Evolutionary conservation across 2,113 vertebrate species (phyloP).

Genomic region (Pituophis catenifer): DNA sequence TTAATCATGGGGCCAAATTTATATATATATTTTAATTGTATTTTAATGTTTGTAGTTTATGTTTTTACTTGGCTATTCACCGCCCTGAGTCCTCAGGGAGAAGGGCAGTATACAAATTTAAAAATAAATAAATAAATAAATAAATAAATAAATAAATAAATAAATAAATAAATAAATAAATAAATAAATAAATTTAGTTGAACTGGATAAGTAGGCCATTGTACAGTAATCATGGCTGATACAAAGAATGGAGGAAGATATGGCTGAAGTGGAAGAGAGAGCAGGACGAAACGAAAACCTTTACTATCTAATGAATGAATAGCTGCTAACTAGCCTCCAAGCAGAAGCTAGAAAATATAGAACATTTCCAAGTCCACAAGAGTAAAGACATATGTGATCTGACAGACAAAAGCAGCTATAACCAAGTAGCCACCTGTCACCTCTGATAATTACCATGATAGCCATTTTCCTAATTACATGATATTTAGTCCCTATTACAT

Average conservation of each 20-base stretch:
- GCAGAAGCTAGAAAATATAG: background rate
- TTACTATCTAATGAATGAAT: background rate
- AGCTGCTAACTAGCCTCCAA: background rate
- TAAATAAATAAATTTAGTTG: background rate
- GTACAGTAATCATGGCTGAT: background rate
- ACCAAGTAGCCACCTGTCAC: background rate
- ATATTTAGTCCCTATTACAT: background rate
- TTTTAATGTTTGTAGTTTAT: no score
- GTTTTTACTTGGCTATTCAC: no score
- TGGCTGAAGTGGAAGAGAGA: background rate
- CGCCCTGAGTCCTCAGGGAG: no score
- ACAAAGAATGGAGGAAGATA: background rate
- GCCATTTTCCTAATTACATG: background rate
- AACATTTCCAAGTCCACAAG: background rate
- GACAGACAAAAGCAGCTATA: background rate
- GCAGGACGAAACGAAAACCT: background rate
- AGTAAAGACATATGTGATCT: background rate
- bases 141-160: background rate
- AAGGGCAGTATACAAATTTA: no score
- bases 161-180: no score
- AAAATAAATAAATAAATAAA: no score
- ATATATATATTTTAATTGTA: no score
- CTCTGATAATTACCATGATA: background rate
- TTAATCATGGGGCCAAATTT: no score
- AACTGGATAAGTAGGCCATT: background rate